These are phyloP conservation scores for Prenolepis imparis DNA, from an alignment of 2,888 invertebrate species.

Conservation along the genomic window DNA sequence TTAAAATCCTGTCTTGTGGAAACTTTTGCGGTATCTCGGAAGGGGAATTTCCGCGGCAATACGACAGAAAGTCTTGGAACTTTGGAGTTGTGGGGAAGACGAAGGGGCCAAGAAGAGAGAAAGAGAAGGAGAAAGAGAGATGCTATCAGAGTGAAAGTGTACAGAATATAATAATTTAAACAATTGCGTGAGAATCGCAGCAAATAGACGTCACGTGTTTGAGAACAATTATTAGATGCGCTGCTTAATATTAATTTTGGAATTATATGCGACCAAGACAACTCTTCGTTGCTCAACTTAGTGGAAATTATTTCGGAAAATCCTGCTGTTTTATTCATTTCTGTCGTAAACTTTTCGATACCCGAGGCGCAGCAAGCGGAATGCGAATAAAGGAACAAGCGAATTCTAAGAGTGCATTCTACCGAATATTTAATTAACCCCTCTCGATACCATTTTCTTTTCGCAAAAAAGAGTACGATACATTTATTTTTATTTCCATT, in stretches of 20 bases:
- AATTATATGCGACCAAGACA: constrained; percentile 42
- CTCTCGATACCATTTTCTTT: background rate
- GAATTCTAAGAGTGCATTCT: constrained; percentile 48
- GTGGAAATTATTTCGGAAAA: constrained; percentile 62
- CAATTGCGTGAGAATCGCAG: constrained; percentile 39
- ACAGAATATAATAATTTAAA: constrained; percentile 46
- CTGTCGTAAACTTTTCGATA: constrained; percentile 58
- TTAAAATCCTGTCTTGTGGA: constrained; percentile 66
- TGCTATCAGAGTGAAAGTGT: constrained; percentile 48
- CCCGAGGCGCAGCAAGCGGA: constrained; percentile 44
- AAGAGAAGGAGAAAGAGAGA: background rate
- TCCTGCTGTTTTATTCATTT: constrained; percentile 66
- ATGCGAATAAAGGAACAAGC: constrained; percentile 25
- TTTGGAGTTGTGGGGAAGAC: constrained; percentile 29
- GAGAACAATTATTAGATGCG: constrained; percentile 38
- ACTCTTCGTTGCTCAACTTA: constrained; percentile 20
- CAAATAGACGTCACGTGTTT: constrained; percentile 46
- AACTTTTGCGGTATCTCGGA: constrained; percentile 57
- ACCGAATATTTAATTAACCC: constrained; percentile 58
- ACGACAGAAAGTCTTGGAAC: constrained; percentile 65
- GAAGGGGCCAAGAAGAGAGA: background rate
- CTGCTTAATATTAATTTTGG: constrained; percentile 67
- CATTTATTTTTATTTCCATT: background rate
- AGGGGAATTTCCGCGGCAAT: constrained; percentile 63
- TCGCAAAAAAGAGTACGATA: background rate